These are phyloP conservation scores for Manduca sexta DNA, from an alignment of 1,140 invertebrate genomes.

Conservation along the genomic window DNA sequence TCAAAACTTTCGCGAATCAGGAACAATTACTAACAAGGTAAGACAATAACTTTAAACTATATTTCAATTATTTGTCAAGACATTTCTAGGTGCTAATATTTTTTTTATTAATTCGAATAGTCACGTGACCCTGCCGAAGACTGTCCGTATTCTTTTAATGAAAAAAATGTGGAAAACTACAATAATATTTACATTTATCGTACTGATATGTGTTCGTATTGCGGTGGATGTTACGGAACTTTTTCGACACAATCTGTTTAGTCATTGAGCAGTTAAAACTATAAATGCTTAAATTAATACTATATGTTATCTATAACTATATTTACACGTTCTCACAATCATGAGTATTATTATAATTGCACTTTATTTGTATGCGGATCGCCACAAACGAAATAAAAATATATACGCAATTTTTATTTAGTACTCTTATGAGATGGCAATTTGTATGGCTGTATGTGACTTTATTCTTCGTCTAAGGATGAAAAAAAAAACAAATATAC, in stretches of 20 bases:
- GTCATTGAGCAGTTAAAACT: slow-evolving; percentile 10
- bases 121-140: too few species aligned
- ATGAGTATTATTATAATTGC: slow-evolving; percentile 71
- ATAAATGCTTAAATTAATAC: slow-evolving; percentile 57
- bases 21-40: too few species aligned
- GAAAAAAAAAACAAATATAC: too few species aligned
- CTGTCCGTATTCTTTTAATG: background rate
- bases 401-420: slow-evolving; percentile 35
- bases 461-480: too few species aligned
- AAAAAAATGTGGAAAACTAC: slow-evolving; percentile 7
- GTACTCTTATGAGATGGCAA: background rate
- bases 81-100: too few species aligned
- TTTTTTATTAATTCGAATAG: too few species aligned
- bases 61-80: too few species aligned
- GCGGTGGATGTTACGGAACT: slow-evolving; percentile 17
- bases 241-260: background rate
- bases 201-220: slow-evolving; percentile 42
- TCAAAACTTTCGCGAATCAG: too few species aligned
- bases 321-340: slow-evolving; percentile 69
- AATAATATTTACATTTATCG: slow-evolving; percentile 31
- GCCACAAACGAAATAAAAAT: slow-evolving; percentile 44
- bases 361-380: slow-evolving; percentile 62
- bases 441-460: background rate
- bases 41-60: too few species aligned
- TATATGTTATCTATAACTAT: slow-evolving; percentile 40